A percentile compares a stretch with the other conserved stretches of the same genome.
These are phyloP conservation scores for Zhengitettix transpicula DNA, from an alignment of 2,888 invertebrate genomes.

Conservation along the genomic window DNA sequence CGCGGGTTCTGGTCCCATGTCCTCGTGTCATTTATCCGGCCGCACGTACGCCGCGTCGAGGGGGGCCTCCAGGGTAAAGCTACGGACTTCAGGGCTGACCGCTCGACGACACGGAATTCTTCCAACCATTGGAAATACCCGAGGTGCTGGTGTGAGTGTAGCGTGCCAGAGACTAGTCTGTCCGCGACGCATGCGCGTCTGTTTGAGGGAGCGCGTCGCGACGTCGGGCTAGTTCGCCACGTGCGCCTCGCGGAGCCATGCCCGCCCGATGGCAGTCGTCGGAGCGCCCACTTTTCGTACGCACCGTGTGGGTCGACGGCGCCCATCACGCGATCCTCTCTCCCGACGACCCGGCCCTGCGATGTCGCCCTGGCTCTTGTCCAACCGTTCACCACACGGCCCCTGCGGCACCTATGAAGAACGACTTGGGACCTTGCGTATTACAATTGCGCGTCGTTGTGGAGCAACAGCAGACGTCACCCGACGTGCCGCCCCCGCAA, in stretches of 20 bases:
- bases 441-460: conserved; percentile 1
- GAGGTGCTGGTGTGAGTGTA: neutral
- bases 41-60: too few species aligned
- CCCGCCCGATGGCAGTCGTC: conserved; percentile 40
- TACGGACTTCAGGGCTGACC: too few species aligned
- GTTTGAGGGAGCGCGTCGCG: neutral
- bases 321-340: conserved; percentile 50
- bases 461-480: neutral
- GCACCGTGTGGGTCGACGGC: conserved; percentile 52
- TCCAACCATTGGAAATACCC: neutral
- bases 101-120: neutral
- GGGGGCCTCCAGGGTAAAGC: too few species aligned
- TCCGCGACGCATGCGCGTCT: neutral
- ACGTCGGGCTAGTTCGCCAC: neutral
- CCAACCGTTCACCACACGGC: conserved; percentile 10
- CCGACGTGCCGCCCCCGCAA: neutral
- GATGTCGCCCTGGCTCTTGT: conserved; percentile 41
- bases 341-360: conserved; percentile 36
- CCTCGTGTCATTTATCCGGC: too few species aligned
- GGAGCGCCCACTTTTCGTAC: conserved; percentile 34
- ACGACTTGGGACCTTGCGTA: neutral
- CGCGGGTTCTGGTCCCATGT: too few species aligned
- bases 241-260: conserved; percentile 18
- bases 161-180: neutral
- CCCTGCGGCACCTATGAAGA: neutral